A percentile compares a stretch with the other conserved stretches of the same genome.
phyloP scores from a whole-genome alignment of 2,888 invertebrate genomes.

The Eupithecia subfuscata region DNA sequence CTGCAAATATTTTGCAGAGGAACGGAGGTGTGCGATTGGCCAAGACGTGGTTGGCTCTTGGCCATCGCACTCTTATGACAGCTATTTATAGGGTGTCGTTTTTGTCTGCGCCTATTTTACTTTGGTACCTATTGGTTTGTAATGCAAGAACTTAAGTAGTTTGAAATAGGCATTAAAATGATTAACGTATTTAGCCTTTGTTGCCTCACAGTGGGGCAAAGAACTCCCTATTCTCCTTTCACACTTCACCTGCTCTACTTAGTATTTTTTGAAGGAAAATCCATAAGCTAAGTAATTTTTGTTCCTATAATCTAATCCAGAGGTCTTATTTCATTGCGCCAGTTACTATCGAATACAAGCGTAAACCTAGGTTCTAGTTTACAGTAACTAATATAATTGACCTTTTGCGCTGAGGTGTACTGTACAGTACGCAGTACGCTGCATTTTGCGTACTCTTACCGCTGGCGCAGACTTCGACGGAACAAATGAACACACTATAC shows the following conservation, averaged over 20 bases:
- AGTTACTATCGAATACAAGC: background rate
- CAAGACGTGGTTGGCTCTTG: conserved; percentile 39
- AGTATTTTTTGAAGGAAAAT: background rate
- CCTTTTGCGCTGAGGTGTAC: background rate
- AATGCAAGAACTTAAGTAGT: background rate
- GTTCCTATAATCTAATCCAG: background rate
- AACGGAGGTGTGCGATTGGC: conserved; percentile 40
- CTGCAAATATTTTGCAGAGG: conserved; percentile 34
- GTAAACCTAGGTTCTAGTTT: background rate
- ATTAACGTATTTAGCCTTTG: background rate
- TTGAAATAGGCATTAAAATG: background rate
- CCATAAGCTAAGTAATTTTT: background rate
- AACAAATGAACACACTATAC: too few relatives aligned
- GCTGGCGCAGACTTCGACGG: too few relatives aligned
- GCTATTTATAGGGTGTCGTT: conserved; percentile 33
- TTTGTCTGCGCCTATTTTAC: conserved; percentile 1
- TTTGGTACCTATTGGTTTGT: background rate
- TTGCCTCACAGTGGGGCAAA: background rate
- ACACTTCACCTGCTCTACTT: background rate
- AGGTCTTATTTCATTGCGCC: background rate
- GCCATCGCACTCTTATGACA: conserved; percentile 35
- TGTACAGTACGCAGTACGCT: too few relatives aligned
- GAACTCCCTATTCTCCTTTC: background rate
- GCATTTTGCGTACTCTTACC: too few relatives aligned
- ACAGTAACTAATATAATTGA: background rate